A percentile compares a stretch with the other conserved stretches of the same genome.
Evolutionary conservation across 1,140 invertebrate genomes (phyloP).

Genomic region (Drosophila obscura): DNA sequence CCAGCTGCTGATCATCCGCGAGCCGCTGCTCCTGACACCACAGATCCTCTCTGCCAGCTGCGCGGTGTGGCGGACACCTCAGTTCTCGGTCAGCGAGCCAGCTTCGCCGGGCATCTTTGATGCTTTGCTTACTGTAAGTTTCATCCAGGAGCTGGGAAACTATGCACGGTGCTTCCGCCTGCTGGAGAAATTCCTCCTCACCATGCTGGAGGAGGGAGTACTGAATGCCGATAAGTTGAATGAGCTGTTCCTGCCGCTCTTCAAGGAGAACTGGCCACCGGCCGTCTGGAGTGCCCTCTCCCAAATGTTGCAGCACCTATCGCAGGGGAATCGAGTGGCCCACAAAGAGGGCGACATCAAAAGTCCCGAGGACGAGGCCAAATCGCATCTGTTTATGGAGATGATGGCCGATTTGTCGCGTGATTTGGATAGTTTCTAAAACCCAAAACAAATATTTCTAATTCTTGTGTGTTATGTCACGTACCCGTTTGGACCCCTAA

Average conservation of each 20-base stretch:
- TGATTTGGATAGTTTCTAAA: constrained; percentile 79
- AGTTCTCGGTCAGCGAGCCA: constrained; percentile 15
- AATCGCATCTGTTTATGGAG: constrained; percentile 81
- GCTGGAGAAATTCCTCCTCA: constrained; percentile 50
- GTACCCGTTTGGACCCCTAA: constrained; percentile 11
- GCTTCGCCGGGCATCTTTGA: constrained; percentile 45
- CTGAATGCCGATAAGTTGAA: constrained; percentile 62
- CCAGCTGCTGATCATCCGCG: constrained; percentile 63
- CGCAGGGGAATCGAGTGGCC: background rate
- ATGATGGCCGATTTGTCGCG: constrained; percentile 76
- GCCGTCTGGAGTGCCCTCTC: constrained; percentile 58
- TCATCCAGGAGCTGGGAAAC: constrained; percentile 48
- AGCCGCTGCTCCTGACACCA: constrained; percentile 29
- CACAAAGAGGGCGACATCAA: background rate
- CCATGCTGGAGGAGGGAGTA: constrained; percentile 49
- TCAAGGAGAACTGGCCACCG: constrained; percentile 68
- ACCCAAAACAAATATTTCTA: background rate
- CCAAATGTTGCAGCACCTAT: constrained; percentile 53
- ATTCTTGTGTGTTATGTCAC: constrained; percentile 40
- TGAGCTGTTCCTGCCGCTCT: constrained; percentile 62
- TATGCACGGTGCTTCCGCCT: constrained; percentile 27
- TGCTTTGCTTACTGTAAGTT: constrained; percentile 53
- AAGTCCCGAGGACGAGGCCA: constrained; percentile 56
- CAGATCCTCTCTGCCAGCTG: constrained; percentile 37
- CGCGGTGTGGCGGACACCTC: constrained; percentile 41